Base-by-base conservation (phyloP, 2,113 vertebrate species). In the Otis tarda region DNA sequence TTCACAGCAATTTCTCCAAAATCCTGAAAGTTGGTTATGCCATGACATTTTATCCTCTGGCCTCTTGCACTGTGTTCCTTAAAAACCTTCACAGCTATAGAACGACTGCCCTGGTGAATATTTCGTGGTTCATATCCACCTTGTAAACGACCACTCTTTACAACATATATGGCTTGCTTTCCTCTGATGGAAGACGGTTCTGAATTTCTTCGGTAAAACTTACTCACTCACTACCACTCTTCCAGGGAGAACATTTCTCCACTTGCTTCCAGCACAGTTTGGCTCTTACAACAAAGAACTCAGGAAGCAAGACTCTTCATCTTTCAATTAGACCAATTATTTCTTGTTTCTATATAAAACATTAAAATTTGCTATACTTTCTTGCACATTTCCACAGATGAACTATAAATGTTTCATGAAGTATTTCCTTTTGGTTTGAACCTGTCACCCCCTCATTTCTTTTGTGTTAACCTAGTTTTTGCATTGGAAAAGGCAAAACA, bases 311-410 rank as follows among this genome's bases (percentile, higher is more conserved):
- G 61, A 56, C 52, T 78, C 12, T 94, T 96, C 93, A 91, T 89
- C 74, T 91, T 95, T 80, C 67, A 90, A 90, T 95, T 83, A 95
- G 25, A 73, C 20, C 37, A 79, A 90, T 50, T 95, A 82, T 9
- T 69, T 89, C 68, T 82, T 64, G 65, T 35, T 18, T 76, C 53
- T 83, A 57, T 45, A 87, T 80, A 69, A 85, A 94, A 85, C 67
- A 80, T 28, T 64, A 57, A 68, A 75, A 69, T 16, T 39, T 39
- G 53, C 64, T 60, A 64, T 11, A 24, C 39, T 87, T 85, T 18
- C 52, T 50, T 81, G 30, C 27, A 79, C 39, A 78, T 75, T 94
- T 89, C 64, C 83, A 94, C n/a, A 89, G 55, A 30, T 73, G 53
- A 91, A 64, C 35, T 55, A 49, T 31, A 88, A 90, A 73, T 19